Percentiles rank a stretch among this genome's conserved stretches.
phyloP scores from a whole-genome alignment of 2,888 invertebrate genomes.

The Lochmaea capreae region DNA sequence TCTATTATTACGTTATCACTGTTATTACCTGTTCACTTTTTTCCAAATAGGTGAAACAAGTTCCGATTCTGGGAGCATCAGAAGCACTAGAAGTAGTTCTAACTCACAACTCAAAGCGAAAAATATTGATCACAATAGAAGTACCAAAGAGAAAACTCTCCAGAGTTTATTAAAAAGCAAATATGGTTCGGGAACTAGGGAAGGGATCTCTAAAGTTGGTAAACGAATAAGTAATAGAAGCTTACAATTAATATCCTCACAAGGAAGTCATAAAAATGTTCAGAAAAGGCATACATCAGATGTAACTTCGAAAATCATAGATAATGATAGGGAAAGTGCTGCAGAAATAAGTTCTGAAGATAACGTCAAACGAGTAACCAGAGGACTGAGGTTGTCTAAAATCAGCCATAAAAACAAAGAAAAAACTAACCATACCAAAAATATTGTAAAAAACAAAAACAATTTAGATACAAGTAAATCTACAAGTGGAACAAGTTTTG shows the following conservation, averaged over 20 bases:
- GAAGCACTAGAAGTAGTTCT: background rate
- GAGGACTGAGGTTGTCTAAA: background rate
- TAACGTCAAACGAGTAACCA: background rate
- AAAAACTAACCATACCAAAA: background rate
- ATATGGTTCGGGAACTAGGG: background rate
- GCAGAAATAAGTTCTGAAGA: background rate
- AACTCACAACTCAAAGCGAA: background rate
- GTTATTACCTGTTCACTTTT: background rate
- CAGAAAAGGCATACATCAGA: background rate
- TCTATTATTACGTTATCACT: background rate
- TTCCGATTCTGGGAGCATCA: background rate
- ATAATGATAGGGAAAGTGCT: background rate
- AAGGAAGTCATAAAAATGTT: background rate
- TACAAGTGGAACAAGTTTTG: background rate
- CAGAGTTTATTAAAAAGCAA: background rate
- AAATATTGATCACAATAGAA: background rate
- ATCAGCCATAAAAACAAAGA: background rate
- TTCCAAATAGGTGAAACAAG: constrained; percentile 4
- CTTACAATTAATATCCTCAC: background rate
- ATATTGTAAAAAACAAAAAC: background rate
- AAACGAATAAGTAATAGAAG: background rate
- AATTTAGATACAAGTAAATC: background rate
- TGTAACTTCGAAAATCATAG: background rate
- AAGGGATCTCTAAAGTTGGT: background rate
- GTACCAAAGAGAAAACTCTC: background rate